Base-by-base conservation (phyloP, 2,888 invertebrate genomes). In the Gonocerus acuteangulatus region DNA sequence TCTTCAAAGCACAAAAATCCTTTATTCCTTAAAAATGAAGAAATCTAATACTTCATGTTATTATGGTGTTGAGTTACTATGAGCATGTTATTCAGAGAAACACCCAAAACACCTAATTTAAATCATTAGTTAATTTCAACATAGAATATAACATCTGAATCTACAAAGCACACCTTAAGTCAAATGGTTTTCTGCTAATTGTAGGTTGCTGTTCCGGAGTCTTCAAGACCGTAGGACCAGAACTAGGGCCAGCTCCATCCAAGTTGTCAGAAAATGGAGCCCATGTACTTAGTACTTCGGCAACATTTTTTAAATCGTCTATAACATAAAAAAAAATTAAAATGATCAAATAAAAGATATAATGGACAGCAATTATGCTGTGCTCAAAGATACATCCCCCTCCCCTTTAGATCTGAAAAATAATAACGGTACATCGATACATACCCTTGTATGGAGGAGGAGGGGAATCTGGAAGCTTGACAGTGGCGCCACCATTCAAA, bases 361-460 rank as follows among this genome's bases (percentile, higher is more conserved):
- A 48, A n/a, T n/a, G n/a, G n/a, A n/a, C n/a, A n/a, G n/a, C 9
- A 11, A 13, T 11, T 34, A 34, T 34, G 9, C 13, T 34, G 9
- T 9, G 13, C 13, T n/a, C n/a, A n/a, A n/a, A n/a, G n/a, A 11
- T 34, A 34, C 7, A 34, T 34, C 7, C 34, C 7, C 34, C 34
- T 34, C 34, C 7, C 13, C 13, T 34, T 6, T 9, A 11, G 11
- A 34, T 11, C 13, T 34, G 22, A 11, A 34, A 2, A 51, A 16
- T 18, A 7, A 32, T 19, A 32, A 2, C 13, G 16, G 23, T 11
- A 16, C 1, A 13, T n/a, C 16, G 27, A 13, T 15, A 1, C 27
- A n/a, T 47, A 59, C 48, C 59, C 21, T 22, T 44, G 42, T 70
- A 70, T 11, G 70, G 68, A 9, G 70, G 70, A 11, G 70, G 70